Evolutionary conservation across 2,113 vertebrate genomes (phyloP).

Genomic region (Notarius lentiginosus): DNA sequence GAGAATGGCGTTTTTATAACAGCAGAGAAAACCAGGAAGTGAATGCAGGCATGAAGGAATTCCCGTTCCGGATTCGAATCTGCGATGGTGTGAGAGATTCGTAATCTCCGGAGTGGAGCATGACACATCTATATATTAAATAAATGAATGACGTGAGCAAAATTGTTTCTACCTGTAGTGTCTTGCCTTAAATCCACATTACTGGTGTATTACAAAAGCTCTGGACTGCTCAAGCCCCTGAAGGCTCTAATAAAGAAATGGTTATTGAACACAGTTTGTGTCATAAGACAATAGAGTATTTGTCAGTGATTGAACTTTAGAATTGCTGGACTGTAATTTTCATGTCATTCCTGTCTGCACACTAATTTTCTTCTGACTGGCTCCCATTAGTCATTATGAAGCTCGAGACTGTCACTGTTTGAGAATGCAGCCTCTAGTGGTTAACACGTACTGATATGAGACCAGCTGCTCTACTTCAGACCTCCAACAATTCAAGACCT

Average conservation of each 20-base stretch:
- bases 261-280: background rate
- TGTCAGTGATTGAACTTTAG: conserved; percentile 11
- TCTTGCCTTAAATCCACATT: background rate
- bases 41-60: no score
- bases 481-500: conserved; percentile 32
- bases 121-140: no score
- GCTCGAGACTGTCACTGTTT: conserved; percentile 26
- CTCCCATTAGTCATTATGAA: conserved; percentile 43
- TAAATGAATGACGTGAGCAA: background rate
- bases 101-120: no score
- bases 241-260: background rate
- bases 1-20: no score
- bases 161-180: background rate
- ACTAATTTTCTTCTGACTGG: conserved; percentile 18
- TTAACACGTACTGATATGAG: conserved; percentile 13
- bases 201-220: background rate
- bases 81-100: no score
- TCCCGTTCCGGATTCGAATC: no score
- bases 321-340: conserved; percentile 25
- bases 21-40: no score
- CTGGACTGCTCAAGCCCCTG: background rate
- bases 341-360: conserved; percentile 11
- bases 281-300: conserved; percentile 1
- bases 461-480: conserved; percentile 18
- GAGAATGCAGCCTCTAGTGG: conserved; percentile 31